These are phyloP conservation scores for Drosophila tanythrix DNA, from an alignment of 2,888 invertebrate species.

Conservation along the genomic window DNA sequence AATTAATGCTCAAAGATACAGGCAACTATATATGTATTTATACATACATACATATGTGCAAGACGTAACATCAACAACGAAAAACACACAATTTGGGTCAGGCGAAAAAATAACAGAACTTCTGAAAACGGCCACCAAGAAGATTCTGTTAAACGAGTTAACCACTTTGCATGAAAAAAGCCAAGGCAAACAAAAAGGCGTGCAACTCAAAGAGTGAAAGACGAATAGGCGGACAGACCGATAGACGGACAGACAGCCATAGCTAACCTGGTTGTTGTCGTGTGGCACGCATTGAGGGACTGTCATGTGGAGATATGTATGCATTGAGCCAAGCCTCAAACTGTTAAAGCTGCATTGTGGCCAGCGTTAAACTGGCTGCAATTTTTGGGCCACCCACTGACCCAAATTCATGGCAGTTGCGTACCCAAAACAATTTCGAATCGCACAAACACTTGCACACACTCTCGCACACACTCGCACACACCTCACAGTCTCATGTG, in stretches of 20 bases:
- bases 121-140: conserved; percentile 40
- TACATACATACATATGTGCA: neutral
- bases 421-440: conserved; percentile 61
- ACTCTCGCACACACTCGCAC: conserved; percentile 8
- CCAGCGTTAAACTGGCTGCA: conserved; percentile 25
- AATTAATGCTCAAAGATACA: conserved; percentile 1
- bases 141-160: conserved; percentile 70
- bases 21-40: neutral
- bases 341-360: conserved; percentile 19
- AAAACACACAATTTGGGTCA: conserved; percentile 67
- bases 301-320: conserved; percentile 41
- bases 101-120: conserved; percentile 72
- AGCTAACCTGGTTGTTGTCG: conserved; percentile 23
- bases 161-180: conserved; percentile 76
- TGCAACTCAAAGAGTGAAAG: conserved; percentile 14
- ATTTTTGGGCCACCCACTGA: conserved; percentile 68
- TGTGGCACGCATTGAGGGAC: conserved; percentile 27
- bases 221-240: conserved; percentile 10
- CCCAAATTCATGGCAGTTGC: conserved; percentile 63
- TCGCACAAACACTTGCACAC: conserved; percentile 16
- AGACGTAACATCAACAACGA: conserved; percentile 6
- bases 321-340: conserved; percentile 42
- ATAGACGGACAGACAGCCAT: conserved; percentile 4
- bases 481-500: conserved; percentile 21
- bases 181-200: conserved; percentile 59